These are phyloP conservation scores for Myiothlypis chrysogaster DNA, from an alignment of 2,797 vertebrate genomes.

Conservation along the genomic window DNA sequence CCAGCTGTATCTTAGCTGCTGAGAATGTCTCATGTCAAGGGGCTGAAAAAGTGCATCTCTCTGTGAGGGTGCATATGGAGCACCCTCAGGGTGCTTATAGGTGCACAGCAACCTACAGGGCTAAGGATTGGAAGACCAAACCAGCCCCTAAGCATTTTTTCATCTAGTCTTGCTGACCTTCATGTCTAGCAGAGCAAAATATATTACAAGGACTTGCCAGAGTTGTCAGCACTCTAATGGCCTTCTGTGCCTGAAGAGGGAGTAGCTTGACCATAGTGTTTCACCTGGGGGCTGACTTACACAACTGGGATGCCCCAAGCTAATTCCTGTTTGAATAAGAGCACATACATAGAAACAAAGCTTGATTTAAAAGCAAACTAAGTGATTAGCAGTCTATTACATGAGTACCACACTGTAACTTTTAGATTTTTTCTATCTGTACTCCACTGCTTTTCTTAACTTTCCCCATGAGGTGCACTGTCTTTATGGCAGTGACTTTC, in stretches of 20 bases:
- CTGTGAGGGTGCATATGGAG: rapidly evolving
- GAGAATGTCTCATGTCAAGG: not conserved
- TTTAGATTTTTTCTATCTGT: not conserved
- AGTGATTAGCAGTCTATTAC: not conserved
- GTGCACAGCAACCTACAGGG: not conserved
- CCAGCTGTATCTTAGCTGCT: not conserved
- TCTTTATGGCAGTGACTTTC: not conserved
- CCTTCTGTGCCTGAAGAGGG: not conserved
- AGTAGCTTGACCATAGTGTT: not conserved
- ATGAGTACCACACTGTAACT: not conserved
- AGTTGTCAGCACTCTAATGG: not conserved
- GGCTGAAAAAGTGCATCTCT: not conserved
- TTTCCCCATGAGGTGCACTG: not conserved
- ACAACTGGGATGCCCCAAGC: not conserved
- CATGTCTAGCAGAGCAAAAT: not conserved
- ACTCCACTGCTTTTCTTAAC: not conserved
- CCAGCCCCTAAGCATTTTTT: not conserved
- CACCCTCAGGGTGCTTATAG: not conserved
- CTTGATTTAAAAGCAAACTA: not conserved
- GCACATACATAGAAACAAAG: not conserved
- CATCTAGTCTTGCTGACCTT: not conserved
- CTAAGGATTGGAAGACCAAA: not conserved
- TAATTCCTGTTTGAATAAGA: not conserved
- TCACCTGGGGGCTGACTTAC: not conserved
- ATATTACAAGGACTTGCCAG: not conserved